Evolutionary conservation across 2,113 vertebrate species (phyloP).

Genomic region (Cochlearius cochlearius): DNA sequence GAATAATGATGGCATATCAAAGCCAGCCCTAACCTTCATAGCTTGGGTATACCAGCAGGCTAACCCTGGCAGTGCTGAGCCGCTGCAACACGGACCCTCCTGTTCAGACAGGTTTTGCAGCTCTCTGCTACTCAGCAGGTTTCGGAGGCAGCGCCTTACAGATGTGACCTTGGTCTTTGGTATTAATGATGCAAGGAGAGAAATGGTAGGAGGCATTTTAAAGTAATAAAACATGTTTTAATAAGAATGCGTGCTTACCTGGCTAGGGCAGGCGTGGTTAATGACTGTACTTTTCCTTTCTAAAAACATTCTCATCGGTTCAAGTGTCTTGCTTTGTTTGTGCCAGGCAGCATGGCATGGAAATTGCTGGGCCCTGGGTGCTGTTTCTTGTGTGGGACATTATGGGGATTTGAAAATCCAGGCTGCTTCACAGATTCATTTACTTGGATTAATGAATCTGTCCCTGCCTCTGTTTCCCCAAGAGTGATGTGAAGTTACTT

Average conservation of each 20-base stretch:
- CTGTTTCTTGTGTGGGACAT: not conserved
- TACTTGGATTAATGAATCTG: conserved; percentile 27
- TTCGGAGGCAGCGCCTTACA: not conserved
- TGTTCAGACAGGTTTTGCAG: not conserved
- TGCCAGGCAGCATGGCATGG: not conserved
- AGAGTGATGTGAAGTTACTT: conserved; percentile 35
- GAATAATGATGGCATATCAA: not conserved
- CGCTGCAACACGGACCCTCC: not conserved
- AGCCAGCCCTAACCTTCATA: not conserved
- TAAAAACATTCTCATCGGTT: not conserved
- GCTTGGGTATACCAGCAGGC: not conserved
- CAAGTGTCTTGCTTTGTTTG: not conserved
- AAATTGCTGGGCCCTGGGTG: not conserved
- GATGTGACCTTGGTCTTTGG: not conserved
- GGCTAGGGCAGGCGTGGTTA: not conserved
- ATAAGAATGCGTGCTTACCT: not conserved
- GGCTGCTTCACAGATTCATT: not conserved
- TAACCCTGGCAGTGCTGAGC: not conserved
- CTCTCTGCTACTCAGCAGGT: not conserved
- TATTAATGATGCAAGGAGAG: not conserved
- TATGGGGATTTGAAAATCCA: not conserved
- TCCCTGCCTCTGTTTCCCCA: conserved; percentile 47
- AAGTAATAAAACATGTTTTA: not conserved
- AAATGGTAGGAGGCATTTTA: not conserved
- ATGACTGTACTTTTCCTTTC: not conserved